Conservation (phyloP, 2,113 vertebrate species). For the Bujurquina vittata region DNA sequence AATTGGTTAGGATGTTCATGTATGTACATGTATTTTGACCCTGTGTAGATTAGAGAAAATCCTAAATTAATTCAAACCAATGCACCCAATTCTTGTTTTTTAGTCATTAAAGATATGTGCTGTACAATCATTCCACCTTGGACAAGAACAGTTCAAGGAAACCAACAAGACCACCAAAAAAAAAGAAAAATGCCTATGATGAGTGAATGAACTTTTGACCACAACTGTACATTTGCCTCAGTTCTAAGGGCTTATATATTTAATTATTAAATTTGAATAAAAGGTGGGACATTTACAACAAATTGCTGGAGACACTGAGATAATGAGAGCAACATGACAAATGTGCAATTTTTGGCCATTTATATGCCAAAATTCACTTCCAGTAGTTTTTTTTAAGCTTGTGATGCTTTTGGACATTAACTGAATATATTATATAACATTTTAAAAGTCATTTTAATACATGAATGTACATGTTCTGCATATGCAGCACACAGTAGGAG, state of each 20-base stretch:
- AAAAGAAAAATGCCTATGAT: too few species aligned
- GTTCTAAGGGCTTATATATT: too few species aligned
- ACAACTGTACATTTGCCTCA: background rate
- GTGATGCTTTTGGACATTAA: background rate
- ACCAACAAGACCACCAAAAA: too few species aligned
- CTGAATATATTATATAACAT: background rate
- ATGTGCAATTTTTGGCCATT: background rate
- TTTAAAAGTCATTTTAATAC: background rate
- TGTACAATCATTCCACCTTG: too few species aligned
- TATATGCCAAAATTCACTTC: background rate
- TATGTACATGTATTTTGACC: too few species aligned
- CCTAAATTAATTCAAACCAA: too few species aligned
- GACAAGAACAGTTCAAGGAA: too few species aligned
- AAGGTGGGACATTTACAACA: background rate
- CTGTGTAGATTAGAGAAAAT: too few species aligned
- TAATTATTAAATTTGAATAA: background rate
- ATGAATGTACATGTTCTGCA: fast-evolving
- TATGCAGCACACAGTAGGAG: background rate
- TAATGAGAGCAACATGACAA: background rate
- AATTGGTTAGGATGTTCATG: too few species aligned
- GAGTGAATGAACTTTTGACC: too few species aligned
- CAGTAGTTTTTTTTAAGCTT: background rate
- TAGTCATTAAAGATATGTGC: too few species aligned
- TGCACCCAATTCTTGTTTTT: too few species aligned
- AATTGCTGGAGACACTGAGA: background rate